Percentiles rank a stretch among this genome's conserved stretches.
phyloP scores from a whole-genome alignment of 2,888 invertebrate genomes.

The Labia minor region DNA sequence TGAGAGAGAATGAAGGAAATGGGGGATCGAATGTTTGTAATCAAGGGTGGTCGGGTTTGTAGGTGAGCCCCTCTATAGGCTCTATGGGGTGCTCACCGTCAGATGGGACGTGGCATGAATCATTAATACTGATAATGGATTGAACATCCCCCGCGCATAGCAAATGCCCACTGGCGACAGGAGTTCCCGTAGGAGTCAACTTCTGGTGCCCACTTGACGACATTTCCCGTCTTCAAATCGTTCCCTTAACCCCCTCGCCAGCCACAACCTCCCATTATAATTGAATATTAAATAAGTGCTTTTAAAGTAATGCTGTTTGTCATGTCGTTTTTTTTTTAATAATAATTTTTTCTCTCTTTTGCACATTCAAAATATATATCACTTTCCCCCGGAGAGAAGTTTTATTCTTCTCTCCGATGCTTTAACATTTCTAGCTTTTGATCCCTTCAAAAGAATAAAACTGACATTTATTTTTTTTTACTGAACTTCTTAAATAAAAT shows the following conservation, averaged over 20 bases:
- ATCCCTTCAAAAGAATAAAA: no score
- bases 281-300: conserved; percentile 2
- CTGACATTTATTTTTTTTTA: no score
- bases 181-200: background rate
- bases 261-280: background rate
- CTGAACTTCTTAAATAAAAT: no score
- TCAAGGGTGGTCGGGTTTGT: no score
- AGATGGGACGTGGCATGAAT: conserved; percentile 30
- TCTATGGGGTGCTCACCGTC: conserved; percentile 8
- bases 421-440: no score
- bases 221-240: background rate
- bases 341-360: background rate
- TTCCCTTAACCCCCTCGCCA: no score
- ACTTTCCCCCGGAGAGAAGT: no score
- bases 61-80: background rate
- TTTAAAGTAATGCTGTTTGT: background rate
- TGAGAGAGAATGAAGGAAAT: no score
- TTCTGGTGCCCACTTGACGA: conserved; percentile 3
- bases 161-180: conserved; percentile 26
- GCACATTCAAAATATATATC: no score
- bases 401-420: no score
- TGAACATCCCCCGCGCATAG: conserved; percentile 32
- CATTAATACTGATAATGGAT: conserved; percentile 35
- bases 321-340: background rate
- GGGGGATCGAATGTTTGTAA: no score